phyloP scores from a whole-genome alignment of 2,113 vertebrate genomes.

The Felis chaus region DNA sequence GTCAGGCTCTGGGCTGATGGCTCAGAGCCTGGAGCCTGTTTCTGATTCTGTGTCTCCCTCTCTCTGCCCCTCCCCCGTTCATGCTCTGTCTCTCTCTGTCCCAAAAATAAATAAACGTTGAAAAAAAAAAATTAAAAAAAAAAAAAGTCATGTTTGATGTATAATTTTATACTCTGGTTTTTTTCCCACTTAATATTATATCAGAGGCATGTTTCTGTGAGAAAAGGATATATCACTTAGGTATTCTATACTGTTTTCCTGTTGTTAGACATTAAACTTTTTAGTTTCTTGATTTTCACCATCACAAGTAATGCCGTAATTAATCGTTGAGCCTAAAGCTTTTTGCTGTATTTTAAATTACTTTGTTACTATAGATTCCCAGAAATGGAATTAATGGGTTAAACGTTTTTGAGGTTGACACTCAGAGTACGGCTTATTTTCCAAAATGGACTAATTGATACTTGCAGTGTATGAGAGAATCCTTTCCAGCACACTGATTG shows the following conservation, averaged over 20 bases:
- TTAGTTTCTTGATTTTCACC: background rate
- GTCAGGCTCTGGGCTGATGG: no score
- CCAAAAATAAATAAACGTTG: no score
- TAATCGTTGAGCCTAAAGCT: background rate
- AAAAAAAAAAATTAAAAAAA: no score
- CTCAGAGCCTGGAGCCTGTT: no score
- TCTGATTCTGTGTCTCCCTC: no score
- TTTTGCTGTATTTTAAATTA: constrained; percentile 23
- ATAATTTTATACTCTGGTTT: background rate
- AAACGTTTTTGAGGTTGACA: background rate
- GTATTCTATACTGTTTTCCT: background rate
- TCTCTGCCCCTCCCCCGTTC: no score
- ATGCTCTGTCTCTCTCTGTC: no score
- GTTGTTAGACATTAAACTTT: background rate
- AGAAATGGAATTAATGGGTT: background rate
- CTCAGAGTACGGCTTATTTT: background rate
- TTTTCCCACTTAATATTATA: background rate
- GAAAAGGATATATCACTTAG: background rate
- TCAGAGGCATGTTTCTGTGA: background rate
- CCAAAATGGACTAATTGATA: background rate
- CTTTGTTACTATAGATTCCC: background rate
- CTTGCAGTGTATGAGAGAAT: background rate
- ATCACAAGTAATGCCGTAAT: background rate
- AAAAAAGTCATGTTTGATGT: background rate
- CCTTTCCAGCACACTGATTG: background rate